A percentile compares a stretch with the other conserved stretches of the same genome.
Evolutionary conservation across 2,888 invertebrate species (phyloP).

Genomic region (Cyrtodaria siliqua): DNA sequence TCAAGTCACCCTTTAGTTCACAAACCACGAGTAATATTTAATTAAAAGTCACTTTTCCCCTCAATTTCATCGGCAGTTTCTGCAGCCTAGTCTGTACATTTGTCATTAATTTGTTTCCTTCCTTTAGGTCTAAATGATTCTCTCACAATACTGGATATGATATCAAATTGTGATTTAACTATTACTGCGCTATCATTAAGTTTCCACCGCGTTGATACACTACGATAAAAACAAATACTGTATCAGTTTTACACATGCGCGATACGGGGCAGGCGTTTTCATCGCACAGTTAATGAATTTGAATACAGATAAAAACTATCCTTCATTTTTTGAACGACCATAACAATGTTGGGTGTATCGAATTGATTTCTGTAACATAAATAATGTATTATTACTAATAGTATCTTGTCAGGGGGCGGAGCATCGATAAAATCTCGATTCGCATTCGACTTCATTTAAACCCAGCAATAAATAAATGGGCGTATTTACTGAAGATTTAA

Average conservation of each 20-base stretch:
- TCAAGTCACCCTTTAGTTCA: too few species aligned
- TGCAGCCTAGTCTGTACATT: too few species aligned
- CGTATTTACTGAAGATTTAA: constrained; percentile 30
- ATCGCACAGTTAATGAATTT: constrained; percentile 23
- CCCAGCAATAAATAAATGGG: constrained; percentile 45
- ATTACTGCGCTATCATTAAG: constrained; percentile 16
- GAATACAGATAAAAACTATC: constrained; percentile 35
- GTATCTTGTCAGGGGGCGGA: constrained; percentile 41
- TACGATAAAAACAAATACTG: constrained; percentile 8
- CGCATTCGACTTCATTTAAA: constrained; percentile 54
- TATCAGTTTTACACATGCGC: constrained; percentile 39
- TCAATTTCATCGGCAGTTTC: too few species aligned
- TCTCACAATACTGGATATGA: too few species aligned
- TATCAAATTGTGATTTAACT: constrained; percentile 27
- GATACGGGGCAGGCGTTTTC: constrained; percentile 8
- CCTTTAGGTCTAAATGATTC: too few species aligned
- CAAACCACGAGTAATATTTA: too few species aligned
- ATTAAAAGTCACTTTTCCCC: too few species aligned
- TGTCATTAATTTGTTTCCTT: too few species aligned
- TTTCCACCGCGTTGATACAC: neutral
- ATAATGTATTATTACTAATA: constrained; percentile 45
- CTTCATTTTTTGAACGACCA: constrained; percentile 24
- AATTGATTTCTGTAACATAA: constrained; percentile 47
- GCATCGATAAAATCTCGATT: constrained; percentile 14
- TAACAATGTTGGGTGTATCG: constrained; percentile 53